Evolutionary conservation across 2,888 invertebrate species (phyloP), one percentile per base, ranked within the genome.

Genomic region (Coecobrya sp.): DNA sequence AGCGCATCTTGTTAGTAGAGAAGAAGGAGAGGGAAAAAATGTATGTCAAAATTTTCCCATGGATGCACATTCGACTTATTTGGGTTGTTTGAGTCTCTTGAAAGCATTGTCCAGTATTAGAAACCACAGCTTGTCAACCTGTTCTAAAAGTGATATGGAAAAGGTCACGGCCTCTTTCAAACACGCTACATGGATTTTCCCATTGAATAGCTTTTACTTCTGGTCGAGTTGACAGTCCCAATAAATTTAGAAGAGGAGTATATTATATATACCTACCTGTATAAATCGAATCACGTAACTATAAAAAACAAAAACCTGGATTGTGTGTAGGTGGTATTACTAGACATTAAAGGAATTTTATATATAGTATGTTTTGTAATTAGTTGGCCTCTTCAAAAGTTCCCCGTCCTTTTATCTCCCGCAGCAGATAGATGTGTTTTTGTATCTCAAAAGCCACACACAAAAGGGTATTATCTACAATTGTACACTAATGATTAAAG

Each of bases 1-100:
- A 49, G 13, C 49, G 52, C 27, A 30, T 79, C 27, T 10, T 16
- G 7, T 42, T 52, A n/a, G 16, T 16, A 5, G 25, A 49, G 27
- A n/a, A 27, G 16, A 55, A 52, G 16, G 27, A n/a, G 16, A 2
- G 42, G n/a, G n/a, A 30, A 27, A 52, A 79, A 79, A 79, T 55
- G 59, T 82, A 36, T 82, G 82, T 82, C 82, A 82, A 30, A 27
- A 22, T 82, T 82, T 55, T 52, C 82, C 19, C 79, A 79, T 79
- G 79, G 52, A 79, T 52, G 52, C 52, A 79, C 79, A 11, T 45
- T 79, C 79, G 10, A 76, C 76, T 55, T 55, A 68, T 68, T 13
- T 68, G n/a, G 4, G 68, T 27, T 27, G 68, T 27, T 30, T 68
- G 19, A 1, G 62, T 68, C 4, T 68, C 4, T 11, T 30, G n/a